Evolutionary conservation across 2,888 invertebrate genomes (phyloP), one percentile per base, ranked within the genome.

Genomic region (Dicranocentrus wangi): DNA sequence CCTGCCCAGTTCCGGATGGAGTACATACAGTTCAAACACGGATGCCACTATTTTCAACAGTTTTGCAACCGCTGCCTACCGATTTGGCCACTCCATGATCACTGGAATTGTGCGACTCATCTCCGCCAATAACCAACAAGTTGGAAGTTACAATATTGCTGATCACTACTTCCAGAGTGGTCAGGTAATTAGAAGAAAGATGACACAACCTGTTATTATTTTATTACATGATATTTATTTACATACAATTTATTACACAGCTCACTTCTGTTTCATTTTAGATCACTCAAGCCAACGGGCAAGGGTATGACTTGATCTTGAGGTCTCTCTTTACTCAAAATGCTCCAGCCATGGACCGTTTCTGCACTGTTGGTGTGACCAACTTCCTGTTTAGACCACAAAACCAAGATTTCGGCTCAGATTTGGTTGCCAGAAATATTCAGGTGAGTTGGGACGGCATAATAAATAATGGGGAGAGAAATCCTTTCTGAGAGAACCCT

Each of bases 291-390:
- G 23, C 47, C 53, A 82, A 79, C 43, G 85, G 85, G 15, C 83
- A 84, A 81, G 86, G 86, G 0, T 86, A 85, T 32, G 85, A 86
- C 28, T 71, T 83, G 79, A 86, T 86, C 19, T 51, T 88, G 19
- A 82, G 87, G 65, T 87, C 87, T 13, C 71, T 88, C 5, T 85
- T 87, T 63, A 82, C 83, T 0, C 87, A 87, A 73, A 86, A 87
- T 19, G 77, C 87, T 10, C 88, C 88, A 72, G 85, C 86, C 53
- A 87, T 87, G 71, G 88, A 88, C 82, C 87, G 87, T 13, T 87
- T 87, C 61, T 83, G 88, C 0, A 87, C 87, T 0, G 70, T 78
- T 21, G 88, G 88, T 28, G 84, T 88, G 21, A 87, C 87, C 2
- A 87, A 86, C 61, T 82, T 83, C 53, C 51, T 86, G 81, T 87